Evolutionary conservation across 2,888 invertebrate species (phyloP).

Genomic region (Rhimphoctona megacephalus): DNA sequence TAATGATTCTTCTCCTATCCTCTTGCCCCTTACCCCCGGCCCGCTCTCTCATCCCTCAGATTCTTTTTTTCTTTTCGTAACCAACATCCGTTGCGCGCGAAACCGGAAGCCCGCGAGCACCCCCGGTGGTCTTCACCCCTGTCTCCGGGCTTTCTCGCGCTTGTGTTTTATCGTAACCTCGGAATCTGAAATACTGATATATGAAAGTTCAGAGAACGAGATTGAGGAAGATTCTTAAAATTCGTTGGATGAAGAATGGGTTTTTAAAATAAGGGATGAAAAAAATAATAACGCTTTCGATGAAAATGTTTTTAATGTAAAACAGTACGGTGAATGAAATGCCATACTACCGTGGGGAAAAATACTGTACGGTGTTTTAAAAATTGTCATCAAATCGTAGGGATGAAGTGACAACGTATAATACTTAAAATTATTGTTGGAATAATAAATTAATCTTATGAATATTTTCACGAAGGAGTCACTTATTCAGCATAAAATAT

Average conservation of each 20-base stretch:
- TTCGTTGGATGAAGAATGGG: background rate
- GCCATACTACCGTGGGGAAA: too few species aligned
- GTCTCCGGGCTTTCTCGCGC: constrained; percentile 33
- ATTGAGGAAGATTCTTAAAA: background rate
- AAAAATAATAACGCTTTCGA: background rate
- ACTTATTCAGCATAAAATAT: background rate
- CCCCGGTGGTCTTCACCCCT: constrained; percentile 29
- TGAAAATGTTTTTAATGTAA: constrained; percentile 1
- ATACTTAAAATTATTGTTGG: background rate
- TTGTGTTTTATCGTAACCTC: constrained; percentile 49
- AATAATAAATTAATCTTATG: background rate
- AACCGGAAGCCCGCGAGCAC: constrained; percentile 55
- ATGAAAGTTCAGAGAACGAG: constrained; percentile 2
- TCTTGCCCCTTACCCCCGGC: background rate
- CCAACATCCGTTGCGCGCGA: constrained; percentile 56
- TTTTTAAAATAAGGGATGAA: constrained; percentile 15
- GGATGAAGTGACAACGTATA: background rate
- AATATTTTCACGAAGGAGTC: background rate
- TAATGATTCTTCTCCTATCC: constrained; percentile 75
- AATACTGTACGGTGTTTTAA: background rate
- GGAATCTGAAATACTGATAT: constrained; percentile 31
- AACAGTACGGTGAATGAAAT: background rate
- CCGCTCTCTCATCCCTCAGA: background rate
- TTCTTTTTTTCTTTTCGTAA: constrained; percentile 27
- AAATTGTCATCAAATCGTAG: background rate